These are phyloP conservation scores for Timema podura DNA, from an alignment of 2,888 invertebrate genomes.

Conservation along the genomic window DNA sequence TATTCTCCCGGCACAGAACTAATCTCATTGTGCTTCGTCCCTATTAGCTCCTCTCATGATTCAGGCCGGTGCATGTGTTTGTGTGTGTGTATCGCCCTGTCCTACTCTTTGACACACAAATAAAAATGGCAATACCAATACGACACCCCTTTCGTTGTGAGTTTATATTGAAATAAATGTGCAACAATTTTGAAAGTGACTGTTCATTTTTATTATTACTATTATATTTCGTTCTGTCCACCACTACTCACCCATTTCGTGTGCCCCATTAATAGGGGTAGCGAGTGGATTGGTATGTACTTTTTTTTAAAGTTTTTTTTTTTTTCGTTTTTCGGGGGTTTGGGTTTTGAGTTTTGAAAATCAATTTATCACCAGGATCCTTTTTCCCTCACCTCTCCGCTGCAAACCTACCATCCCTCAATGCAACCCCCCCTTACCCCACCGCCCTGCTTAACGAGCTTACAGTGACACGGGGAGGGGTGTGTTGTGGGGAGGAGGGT, in stretches of 20 bases:
- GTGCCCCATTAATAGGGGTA: constrained; percentile 23
- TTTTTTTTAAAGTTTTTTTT: constrained; percentile 18
- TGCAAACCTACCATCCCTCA: constrained; percentile 12
- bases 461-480: constrained; percentile 2
- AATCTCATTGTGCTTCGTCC: too few relatives aligned
- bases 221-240: too few relatives aligned
- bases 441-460: constrained; percentile 6
- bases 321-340: constrained; percentile 25
- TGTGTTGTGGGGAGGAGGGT: too few relatives aligned
- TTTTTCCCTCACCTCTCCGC: not conserved
- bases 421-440: not conserved
- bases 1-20: too few relatives aligned
- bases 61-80: too few relatives aligned
- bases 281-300: constrained; percentile 29
- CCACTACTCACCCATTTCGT: too few relatives aligned
- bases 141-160: not conserved
- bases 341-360: constrained; percentile 30
- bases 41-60: too few relatives aligned
- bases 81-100: too few relatives aligned
- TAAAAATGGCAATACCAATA: too few relatives aligned
- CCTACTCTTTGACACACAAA: too few relatives aligned
- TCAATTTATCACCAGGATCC: constrained; percentile 31
- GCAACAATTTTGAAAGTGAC: constrained; percentile 14
- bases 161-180: constrained; percentile 11
- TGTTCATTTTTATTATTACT: not conserved